phyloP scores from a whole-genome alignment of 37 sponge, comb jelly and placozoan species.

The Dysidea cf. avara region DNA sequence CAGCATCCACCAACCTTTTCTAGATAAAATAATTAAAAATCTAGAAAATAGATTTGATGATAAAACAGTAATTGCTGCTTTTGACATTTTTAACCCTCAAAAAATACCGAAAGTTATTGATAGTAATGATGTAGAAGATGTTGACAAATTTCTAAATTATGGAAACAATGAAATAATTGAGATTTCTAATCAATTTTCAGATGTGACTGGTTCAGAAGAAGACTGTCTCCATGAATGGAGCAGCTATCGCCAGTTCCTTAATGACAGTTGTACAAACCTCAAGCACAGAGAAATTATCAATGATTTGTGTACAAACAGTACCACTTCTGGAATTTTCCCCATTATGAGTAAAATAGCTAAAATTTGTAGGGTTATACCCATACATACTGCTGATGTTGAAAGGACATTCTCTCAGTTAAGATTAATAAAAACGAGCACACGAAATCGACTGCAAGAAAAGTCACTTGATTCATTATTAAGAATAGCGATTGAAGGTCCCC shows the following conservation, averaged over 20 bases:
- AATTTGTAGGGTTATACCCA: slow-evolving; percentile 35
- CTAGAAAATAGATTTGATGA: slow-evolving; percentile 9
- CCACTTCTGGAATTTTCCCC: slow-evolving; percentile 5
- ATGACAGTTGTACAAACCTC: slow-evolving; percentile 5
- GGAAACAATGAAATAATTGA: neutral
- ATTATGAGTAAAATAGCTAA: slow-evolving; percentile 12
- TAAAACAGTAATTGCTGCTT: slow-evolving; percentile 7
- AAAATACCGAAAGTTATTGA: neutral
- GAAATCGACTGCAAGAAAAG: slow-evolving; percentile 34
- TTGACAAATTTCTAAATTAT: neutral
- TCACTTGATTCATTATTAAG: slow-evolving; percentile 34
- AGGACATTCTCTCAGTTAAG: too few species aligned
- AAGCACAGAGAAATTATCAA: slow-evolving; percentile 13
- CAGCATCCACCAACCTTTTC: slow-evolving; percentile 4
- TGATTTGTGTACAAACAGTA: slow-evolving; percentile 3
- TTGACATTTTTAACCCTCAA: slow-evolving; percentile 14
- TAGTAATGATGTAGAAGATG: neutral
- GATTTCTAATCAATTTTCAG: neutral
- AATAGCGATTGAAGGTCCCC: slow-evolving; percentile 14
- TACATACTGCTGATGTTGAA: slow-evolving; percentile 17
- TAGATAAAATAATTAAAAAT: neutral
- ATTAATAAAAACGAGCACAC: slow-evolving; percentile 15
- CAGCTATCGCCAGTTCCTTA: slow-evolving; percentile 9
- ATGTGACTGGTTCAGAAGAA: neutral
- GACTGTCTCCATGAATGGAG: slow-evolving; percentile 24